phyloP scores from a whole-genome alignment of 2,888 invertebrate genomes.

The Habroteleia sp. region DNA sequence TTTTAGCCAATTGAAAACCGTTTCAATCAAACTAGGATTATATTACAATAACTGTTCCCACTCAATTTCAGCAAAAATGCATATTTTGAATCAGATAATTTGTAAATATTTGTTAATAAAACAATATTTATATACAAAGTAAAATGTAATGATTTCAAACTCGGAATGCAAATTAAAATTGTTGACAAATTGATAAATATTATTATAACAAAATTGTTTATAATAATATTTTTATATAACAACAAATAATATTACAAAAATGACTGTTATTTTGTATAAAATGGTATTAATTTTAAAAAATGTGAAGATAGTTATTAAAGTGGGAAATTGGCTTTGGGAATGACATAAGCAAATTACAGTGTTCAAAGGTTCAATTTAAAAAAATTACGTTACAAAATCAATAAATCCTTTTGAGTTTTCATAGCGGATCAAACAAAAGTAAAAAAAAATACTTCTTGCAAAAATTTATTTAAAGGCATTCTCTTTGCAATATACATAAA shows the following conservation, averaged over 20 bases:
- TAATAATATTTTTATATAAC: too few relatives aligned
- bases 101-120: not conserved
- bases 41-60: constrained; percentile 46
- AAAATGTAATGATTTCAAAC: too few relatives aligned
- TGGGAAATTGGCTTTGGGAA: constrained; percentile 21
- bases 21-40: constrained; percentile 73
- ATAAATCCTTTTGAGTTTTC: constrained; percentile 23
- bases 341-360: constrained; percentile 36
- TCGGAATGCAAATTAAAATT: too few relatives aligned
- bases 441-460: constrained; percentile 9
- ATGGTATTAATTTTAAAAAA: not conserved
- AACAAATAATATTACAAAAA: too few relatives aligned
- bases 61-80: not conserved
- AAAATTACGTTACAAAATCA: constrained; percentile 31
- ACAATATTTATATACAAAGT: too few relatives aligned
- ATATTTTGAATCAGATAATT: too few relatives aligned
- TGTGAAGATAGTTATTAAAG: constrained; percentile 26
- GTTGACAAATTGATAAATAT: too few relatives aligned
- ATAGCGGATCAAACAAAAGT: not conserved
- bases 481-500: too few relatives aligned
- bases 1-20: constrained; percentile 61
- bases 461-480: too few relatives aligned
- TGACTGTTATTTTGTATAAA: not conserved
- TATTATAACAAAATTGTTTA: too few relatives aligned
- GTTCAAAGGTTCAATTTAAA: constrained; percentile 36